phyloP scores from a whole-genome alignment of 30 jellyfish, hydroid and myxozoan species.

The Clytia hemisphaerica region DNA sequence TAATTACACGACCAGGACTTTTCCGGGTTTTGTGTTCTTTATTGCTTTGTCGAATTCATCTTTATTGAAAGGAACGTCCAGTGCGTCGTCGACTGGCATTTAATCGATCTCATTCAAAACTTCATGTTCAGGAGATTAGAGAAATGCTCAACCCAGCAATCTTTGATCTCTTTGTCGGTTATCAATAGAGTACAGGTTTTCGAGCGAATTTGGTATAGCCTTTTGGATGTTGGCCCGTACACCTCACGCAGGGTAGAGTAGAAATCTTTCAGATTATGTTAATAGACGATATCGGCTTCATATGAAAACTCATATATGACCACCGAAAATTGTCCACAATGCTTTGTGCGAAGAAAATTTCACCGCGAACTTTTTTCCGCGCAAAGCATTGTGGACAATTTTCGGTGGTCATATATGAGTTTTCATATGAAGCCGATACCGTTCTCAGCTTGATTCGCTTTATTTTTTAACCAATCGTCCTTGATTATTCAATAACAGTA shows the following conservation, averaged over 20 bases:
- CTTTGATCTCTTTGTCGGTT: conserved; percentile 21
- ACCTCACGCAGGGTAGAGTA: conserved; percentile 4
- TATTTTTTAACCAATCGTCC: no score
- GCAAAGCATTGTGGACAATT: no score
- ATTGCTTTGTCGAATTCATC: conserved; percentile 34
- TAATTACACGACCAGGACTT: conserved; percentile 41
- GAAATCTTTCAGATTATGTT: not conserved
- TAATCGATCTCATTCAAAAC: no score
- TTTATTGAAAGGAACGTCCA: not conserved
- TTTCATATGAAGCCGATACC: no score
- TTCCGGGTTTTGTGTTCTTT: conserved; percentile 39
- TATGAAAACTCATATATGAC: no score
- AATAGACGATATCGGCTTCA: no score
- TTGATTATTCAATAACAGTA: no score
- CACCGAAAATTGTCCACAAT: no score
- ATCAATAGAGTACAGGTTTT: not conserved
- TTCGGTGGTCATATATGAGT: no score
- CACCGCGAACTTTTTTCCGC: no score
- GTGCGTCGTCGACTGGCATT: not conserved
- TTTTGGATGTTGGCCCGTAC: not conserved
- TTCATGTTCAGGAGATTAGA: no score
- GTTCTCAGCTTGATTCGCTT: not conserved
- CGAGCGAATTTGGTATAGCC: not conserved
- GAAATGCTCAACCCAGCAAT: conserved; percentile 33
- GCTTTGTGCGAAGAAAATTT: no score